Conservation (phyloP, 1,140 invertebrate species). For the Arctopsyche grandis region DNA sequence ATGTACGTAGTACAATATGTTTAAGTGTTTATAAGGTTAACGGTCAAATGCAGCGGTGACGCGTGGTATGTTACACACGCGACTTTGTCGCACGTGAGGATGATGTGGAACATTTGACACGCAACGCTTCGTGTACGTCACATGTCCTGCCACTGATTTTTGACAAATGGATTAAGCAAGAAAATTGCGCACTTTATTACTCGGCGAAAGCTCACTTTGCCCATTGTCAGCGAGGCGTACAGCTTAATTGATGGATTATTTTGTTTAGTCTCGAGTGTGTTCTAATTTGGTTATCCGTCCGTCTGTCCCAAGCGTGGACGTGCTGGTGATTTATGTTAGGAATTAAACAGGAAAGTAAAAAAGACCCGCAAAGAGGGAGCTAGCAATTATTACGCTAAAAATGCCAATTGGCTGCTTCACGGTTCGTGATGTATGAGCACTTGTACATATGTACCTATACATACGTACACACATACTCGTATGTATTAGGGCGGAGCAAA, state of each 20-base stretch:
- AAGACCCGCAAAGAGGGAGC: no score
- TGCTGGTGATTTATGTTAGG: constrained; percentile 1
- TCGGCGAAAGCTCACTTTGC: background rate
- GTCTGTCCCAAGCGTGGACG: background rate
- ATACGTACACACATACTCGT: background rate
- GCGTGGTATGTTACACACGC: background rate
- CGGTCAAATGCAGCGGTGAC: no score
- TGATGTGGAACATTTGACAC: no score
- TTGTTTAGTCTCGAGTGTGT: constrained; percentile 9
- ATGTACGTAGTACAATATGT: no score
- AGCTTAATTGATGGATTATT: constrained; percentile 12
- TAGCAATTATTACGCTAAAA: background rate
- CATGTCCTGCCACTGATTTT: background rate
- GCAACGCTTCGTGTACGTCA: background rate
- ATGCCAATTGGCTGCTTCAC: background rate
- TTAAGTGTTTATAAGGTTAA: no score
- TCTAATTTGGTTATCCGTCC: constrained; percentile 6
- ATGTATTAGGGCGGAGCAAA: background rate
- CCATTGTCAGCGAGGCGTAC: background rate
- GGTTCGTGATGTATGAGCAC: background rate
- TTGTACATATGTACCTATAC: background rate
- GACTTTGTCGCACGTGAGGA: background rate
- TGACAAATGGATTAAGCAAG: background rate
- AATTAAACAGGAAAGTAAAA: background rate
- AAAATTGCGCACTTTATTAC: background rate